These are phyloP conservation scores for Diadegma fenestrale DNA, from an alignment of 2,888 invertebrate species.

Conservation along the genomic window DNA sequence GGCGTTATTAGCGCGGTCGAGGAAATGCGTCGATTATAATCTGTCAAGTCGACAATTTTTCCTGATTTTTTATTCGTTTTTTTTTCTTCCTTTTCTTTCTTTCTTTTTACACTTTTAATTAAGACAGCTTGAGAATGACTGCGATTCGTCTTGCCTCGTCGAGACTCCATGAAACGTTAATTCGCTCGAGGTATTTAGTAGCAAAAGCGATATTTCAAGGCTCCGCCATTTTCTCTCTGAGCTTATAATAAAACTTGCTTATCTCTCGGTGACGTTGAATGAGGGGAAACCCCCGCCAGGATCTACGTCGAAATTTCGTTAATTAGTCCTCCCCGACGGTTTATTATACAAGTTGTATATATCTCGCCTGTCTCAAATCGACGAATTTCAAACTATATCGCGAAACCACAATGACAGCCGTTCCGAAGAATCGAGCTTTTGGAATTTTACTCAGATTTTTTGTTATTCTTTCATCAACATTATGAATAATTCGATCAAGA, in stretches of 20 bases:
- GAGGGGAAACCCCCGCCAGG: conserved; percentile 14
- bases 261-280: conserved; percentile 26
- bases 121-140: conserved; percentile 34
- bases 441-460: neutral
- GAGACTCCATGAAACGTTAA: conserved; percentile 16
- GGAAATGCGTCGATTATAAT: conserved; percentile 59
- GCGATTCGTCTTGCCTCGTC: conserved; percentile 30
- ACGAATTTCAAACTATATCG: conserved; percentile 29
- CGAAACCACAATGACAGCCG: neutral
- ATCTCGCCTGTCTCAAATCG: conserved; percentile 18
- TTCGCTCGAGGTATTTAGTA: conserved; percentile 34
- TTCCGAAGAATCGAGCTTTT: neutral
- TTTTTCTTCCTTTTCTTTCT: neutral
- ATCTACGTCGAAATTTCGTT: conserved; percentile 56
- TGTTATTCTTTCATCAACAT: too few relatives aligned
- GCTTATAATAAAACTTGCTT: conserved; percentile 62
- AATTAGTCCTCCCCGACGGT: conserved; percentile 42
- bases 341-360: conserved; percentile 14
- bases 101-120: conserved; percentile 43
- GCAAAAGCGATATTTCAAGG: conserved; percentile 35
- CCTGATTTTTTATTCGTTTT: neutral
- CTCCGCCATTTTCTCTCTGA: conserved; percentile 25
- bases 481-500: too few relatives aligned
- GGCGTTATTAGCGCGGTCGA: conserved; percentile 20
- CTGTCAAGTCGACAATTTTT: conserved; percentile 59